phyloP scores from a whole-genome alignment of 2,888 invertebrate species.

The Coremacera marginata region DNA sequence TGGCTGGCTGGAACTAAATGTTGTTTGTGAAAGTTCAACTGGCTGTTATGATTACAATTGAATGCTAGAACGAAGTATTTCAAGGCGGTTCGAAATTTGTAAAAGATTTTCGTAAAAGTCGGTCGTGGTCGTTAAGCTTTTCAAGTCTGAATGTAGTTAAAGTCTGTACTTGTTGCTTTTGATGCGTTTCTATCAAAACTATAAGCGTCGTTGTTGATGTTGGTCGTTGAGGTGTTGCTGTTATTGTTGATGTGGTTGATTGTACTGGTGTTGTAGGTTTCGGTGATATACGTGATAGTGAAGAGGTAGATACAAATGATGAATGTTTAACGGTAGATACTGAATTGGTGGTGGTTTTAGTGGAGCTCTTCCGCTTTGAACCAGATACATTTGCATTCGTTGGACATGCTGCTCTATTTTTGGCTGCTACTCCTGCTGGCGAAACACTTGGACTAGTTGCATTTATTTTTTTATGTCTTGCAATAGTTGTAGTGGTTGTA shows the following conservation, averaged over 20 bases:
- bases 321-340: conserved; percentile 35
- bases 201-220: conserved; percentile 15
- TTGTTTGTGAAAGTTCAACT: no score
- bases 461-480: conserved; percentile 28
- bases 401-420: conserved; percentile 21
- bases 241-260: conserved; percentile 33
- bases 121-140: background rate
- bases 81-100: conserved; percentile 6
- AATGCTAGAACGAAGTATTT: background rate
- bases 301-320: conserved; percentile 43
- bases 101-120: no score
- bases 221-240: conserved; percentile 26
- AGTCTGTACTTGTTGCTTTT: background rate
- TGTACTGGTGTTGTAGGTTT: conserved; percentile 36
- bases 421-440: conserved; percentile 41
- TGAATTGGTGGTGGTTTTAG: conserved; percentile 39
- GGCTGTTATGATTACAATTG: no score
- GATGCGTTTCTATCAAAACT: background rate
- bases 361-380: conserved; percentile 26
- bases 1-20: no score
- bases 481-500: conserved; percentile 42
- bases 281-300: conserved; percentile 39
- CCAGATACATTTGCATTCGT: conserved; percentile 8
- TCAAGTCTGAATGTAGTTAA: background rate
- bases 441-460: conserved; percentile 44